Evolutionary conservation across 2,113 vertebrate genomes (phyloP).

Genomic region (Lepus timidus): DNA sequence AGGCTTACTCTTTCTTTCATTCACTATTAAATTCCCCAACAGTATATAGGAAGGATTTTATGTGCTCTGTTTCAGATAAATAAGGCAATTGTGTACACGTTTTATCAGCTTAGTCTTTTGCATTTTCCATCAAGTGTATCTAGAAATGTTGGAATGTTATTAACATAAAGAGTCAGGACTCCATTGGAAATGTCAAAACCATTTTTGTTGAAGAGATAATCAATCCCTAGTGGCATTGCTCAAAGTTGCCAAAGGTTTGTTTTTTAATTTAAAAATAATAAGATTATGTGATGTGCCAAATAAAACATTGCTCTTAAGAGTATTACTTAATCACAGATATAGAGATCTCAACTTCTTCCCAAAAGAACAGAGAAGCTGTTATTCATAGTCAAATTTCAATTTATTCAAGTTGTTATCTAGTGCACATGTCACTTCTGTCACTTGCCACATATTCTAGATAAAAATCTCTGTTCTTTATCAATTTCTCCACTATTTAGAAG

Average conservation of each 20-base stretch:
- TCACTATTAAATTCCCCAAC: not conserved
- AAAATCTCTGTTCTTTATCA: not conserved
- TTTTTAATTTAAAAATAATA: slow-evolving; percentile 45
- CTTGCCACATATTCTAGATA: not conserved
- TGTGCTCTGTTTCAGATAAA: not conserved
- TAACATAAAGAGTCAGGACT: slow-evolving; percentile 13
- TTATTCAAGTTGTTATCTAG: not conserved
- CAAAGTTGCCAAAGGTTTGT: not conserved
- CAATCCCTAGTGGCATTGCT: not conserved
- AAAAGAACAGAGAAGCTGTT: not conserved
- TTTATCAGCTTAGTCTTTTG: not conserved
- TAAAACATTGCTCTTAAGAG: not conserved
- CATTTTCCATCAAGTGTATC: not conserved
- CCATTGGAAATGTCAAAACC: slow-evolving; percentile 54
- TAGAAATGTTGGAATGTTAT: slow-evolving; percentile 25
- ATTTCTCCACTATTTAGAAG: not conserved
- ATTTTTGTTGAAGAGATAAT: slow-evolving; percentile 51
- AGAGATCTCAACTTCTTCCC: not conserved
- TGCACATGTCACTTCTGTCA: not conserved
- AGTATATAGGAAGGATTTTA: not conserved
- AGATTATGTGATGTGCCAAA: not conserved
- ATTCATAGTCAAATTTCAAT: slow-evolving; percentile 35
- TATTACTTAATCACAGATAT: not conserved
- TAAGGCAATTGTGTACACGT: not conserved
- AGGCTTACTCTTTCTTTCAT: not conserved